These are phyloP conservation scores for Halcyon smyrnensis DNA, from an alignment of 2,797 vertebrate species.

Conservation along the genomic window DNA sequence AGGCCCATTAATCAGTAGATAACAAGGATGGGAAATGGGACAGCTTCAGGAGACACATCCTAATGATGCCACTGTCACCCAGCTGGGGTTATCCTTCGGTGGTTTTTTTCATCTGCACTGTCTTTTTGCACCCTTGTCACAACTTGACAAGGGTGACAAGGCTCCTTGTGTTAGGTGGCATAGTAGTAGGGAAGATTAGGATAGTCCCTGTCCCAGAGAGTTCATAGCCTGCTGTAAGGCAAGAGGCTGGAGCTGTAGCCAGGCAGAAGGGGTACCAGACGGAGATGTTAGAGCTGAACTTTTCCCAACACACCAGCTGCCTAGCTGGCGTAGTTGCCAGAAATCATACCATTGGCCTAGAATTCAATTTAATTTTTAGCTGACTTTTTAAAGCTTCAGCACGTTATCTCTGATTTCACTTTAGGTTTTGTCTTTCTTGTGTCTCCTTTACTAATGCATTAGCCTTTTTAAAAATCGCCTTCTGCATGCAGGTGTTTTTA, in stretches of 20 bases:
- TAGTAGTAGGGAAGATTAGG: neutral
- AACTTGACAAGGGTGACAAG: neutral
- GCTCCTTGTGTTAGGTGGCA: neutral
- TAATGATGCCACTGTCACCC: neutral
- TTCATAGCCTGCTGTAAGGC: neutral
- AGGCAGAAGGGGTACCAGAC: neutral
- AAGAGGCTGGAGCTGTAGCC: fast-evolving
- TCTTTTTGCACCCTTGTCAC: neutral
- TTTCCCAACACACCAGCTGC: neutral
- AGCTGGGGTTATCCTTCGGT: neutral
- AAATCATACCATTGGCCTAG: neutral
- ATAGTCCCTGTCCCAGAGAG: neutral
- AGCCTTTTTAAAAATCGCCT: neutral
- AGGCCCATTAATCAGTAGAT: neutral
- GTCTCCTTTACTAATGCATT: neutral
- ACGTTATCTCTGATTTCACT: neutral
- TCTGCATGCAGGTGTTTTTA: neutral
- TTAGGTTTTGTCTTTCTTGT: neutral
- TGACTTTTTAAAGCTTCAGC: neutral
- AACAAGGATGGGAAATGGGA: neutral
- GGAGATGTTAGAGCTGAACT: neutral
- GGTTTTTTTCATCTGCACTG: neutral
- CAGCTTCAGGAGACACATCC: neutral
- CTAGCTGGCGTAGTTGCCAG: neutral
- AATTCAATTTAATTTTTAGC: neutral